phyloP scores from a whole-genome alignment of 1,140 invertebrate species.

The Brachionus angularis region DNA sequence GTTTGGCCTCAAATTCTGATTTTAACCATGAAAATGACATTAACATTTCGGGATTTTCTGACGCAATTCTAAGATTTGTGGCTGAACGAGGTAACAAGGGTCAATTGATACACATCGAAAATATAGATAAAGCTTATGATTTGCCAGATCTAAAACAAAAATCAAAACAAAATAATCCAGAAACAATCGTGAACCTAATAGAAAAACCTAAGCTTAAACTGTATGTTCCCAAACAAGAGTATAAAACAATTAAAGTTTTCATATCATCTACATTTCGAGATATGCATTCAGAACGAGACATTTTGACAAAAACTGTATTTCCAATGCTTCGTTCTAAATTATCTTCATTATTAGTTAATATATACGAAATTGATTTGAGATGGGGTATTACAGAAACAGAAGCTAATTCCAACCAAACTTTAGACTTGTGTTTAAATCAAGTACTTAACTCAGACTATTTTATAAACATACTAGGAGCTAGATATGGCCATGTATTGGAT shows the following conservation, averaged over 20 bases:
- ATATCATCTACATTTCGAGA: constrained; percentile 62
- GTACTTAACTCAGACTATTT: constrained; percentile 58
- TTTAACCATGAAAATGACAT: constrained; percentile 56
- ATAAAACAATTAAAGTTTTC: constrained; percentile 58
- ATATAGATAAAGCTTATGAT: constrained; percentile 57
- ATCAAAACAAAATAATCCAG: background rate
- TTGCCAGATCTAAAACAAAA: constrained; percentile 45
- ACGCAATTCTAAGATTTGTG: constrained; percentile 58
- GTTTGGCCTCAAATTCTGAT: constrained; percentile 46
- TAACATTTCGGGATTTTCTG: constrained; percentile 57
- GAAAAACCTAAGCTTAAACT: background rate
- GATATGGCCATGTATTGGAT: constrained; percentile 51
- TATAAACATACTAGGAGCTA: constrained; percentile 58
- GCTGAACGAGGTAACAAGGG: constrained; percentile 56
- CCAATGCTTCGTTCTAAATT: constrained; percentile 53
- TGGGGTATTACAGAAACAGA: constrained; percentile 60
- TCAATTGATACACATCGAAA: constrained; percentile 58
- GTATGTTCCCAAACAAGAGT: constrained; percentile 46
- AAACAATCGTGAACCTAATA: background rate
- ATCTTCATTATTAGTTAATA: constrained; percentile 50
- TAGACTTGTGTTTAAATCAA: constrained; percentile 58
- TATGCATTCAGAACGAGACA: constrained; percentile 60
- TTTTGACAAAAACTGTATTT: constrained; percentile 59
- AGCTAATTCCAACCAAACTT: constrained; percentile 50
- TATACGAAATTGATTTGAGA: constrained; percentile 59